Percentiles rank a stretch among this genome's conserved stretches.
These are phyloP conservation scores for Acrobasis suavella DNA, from an alignment of 2,888 invertebrate genomes.

Conservation along the genomic window DNA sequence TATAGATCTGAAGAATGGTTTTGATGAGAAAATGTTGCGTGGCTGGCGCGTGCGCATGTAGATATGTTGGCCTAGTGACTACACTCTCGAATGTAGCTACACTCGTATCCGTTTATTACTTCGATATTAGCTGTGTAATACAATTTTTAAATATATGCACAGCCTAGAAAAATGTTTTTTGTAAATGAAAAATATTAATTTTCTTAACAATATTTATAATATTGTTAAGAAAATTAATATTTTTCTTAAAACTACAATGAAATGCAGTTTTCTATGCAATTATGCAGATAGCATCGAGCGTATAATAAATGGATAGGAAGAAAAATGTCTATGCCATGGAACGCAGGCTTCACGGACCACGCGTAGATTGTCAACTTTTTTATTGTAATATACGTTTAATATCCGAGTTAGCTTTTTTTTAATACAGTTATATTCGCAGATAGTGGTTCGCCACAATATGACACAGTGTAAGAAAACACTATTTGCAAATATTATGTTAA, in stretches of 20 bases:
- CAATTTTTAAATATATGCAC: neutral
- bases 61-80: conserved; percentile 19
- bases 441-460: neutral
- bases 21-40: conserved; percentile 42
- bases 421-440: neutral
- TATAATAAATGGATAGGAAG: conserved; percentile 7
- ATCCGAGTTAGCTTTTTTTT: neutral
- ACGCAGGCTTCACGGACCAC: neutral
- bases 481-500: conserved; percentile 9
- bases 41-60: conserved; percentile 31
- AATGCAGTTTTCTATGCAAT: neutral
- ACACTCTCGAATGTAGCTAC: conserved; percentile 10
- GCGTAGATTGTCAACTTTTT: conserved; percentile 13
- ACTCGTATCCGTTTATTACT: conserved; percentile 4
- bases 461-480: neutral
- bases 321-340: conserved; percentile 9
- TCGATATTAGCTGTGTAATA: neutral
- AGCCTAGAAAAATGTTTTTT: neutral
- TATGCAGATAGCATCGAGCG: neutral
- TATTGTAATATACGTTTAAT: neutral
- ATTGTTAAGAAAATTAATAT: neutral
- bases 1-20: conserved; percentile 47
- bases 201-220: too few species aligned
- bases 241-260: neutral
- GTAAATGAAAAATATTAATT: too few species aligned